Conservation (phyloP, 2,113 vertebrate species). For the Heterocephalus glaber region DNA sequence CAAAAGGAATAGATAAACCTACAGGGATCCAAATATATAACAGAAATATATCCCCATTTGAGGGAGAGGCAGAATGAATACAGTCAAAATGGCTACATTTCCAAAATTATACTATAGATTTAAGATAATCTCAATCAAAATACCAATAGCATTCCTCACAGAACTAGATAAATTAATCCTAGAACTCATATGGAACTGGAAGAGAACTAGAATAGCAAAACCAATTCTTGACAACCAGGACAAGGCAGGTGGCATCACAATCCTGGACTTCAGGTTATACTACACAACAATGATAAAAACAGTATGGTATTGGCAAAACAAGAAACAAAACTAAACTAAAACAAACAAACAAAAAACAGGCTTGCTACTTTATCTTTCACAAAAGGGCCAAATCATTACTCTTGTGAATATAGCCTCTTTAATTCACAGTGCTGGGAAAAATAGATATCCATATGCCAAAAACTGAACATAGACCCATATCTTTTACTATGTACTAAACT, state of each 20-base stretch:
- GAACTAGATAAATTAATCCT: neutral
- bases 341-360: too few relatives aligned
- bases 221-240: neutral
- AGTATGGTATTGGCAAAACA: neutral
- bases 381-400: neutral
- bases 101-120: neutral
- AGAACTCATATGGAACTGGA: neutral
- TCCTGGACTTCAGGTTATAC: neutral
- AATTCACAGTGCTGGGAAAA: neutral
- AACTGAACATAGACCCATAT: neutral
- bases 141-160: neutral
- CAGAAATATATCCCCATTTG: neutral
- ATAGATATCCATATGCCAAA: neutral
- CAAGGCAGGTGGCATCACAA: neutral
- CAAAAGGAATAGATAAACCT: too few relatives aligned
- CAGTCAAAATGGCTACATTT: neutral
- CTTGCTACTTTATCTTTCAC: neutral
- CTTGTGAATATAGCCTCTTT: neutral
- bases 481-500: neutral
- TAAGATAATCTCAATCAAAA: neutral
- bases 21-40: neutral
- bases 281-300: neutral
- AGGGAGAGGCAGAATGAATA: neutral
- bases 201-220: neutral
- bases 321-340: too few relatives aligned